Evolutionary conservation across 2,113 vertebrate species (phyloP).

Genomic region (Strix uralensis): DNA sequence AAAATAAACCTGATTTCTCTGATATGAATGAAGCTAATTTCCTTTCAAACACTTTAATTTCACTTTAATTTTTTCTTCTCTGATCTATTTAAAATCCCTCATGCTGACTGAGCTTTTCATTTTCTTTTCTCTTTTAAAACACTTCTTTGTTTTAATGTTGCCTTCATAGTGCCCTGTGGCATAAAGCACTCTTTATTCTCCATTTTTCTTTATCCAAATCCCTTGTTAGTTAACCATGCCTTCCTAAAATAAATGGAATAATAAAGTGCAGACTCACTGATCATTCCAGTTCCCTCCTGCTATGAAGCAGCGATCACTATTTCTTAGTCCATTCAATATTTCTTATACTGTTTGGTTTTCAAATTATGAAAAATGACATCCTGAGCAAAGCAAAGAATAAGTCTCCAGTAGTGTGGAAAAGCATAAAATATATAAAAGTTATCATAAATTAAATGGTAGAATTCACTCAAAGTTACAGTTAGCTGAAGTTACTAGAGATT

Average conservation of each 20-base stretch:
- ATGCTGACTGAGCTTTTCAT: not conserved
- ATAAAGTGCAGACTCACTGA: not conserved
- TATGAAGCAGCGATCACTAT: not conserved
- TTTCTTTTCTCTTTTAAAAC: not conserved
- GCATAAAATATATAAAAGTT: not conserved
- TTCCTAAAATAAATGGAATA: not conserved
- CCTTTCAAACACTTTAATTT: not conserved
- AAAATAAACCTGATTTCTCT: not conserved
- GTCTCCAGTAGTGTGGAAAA: not conserved
- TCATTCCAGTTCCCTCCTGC: not conserved
- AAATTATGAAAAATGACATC: not conserved
- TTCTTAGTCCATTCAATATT: not conserved
- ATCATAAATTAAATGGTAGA: not conserved
- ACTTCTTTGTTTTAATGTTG: not conserved
- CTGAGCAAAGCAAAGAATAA: not conserved
- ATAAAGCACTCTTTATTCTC: not conserved
- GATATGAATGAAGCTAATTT: not conserved
- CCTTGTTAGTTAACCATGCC: not conserved
- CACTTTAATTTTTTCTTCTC: not conserved
- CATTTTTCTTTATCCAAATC: not conserved
- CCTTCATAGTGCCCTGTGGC: not conserved
- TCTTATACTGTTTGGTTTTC: not conserved
- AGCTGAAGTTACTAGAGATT: not conserved
- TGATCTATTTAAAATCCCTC: not conserved
- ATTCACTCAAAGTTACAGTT: not conserved